phyloP scores from a whole-genome alignment of 2,888 invertebrate species.

The Micoletzkya japonica region DNA sequence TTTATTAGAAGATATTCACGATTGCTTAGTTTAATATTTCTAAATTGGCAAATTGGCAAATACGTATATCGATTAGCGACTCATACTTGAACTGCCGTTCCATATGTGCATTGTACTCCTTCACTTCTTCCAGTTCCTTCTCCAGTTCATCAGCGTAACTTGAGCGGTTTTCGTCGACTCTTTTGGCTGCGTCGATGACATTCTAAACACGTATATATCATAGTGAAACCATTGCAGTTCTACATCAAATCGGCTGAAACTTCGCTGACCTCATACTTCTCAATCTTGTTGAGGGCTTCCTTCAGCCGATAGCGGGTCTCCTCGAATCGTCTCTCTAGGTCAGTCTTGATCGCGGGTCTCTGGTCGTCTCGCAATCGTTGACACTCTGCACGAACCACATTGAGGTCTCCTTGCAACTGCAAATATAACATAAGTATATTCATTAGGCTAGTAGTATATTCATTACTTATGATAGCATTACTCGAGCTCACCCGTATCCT shows the following conservation, averaged over 20 bases:
- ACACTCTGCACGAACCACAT: constrained; percentile 34
- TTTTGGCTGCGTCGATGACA: constrained; percentile 21
- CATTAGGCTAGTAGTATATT: background rate
- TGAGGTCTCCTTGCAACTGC: constrained; percentile 29
- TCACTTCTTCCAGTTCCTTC: constrained; percentile 32
- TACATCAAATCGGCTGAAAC: background rate
- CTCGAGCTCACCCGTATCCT: constrained; percentile 12
- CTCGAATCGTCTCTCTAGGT: constrained; percentile 57
- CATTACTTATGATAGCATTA: background rate
- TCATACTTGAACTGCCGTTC: constrained; percentile 43
- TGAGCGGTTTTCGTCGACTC: constrained; percentile 22
- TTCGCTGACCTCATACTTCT: constrained; percentile 42
- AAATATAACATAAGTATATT: constrained; percentile 6
- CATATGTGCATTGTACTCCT: constrained; percentile 47
- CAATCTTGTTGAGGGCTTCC: constrained; percentile 45
- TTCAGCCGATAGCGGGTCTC: constrained; percentile 51
- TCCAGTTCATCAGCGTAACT: constrained; percentile 19
- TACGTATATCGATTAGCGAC: too few species aligned
- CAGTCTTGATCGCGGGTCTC: constrained; percentile 46
- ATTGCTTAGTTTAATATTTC: too few species aligned
- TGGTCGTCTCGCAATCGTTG: constrained; percentile 43
- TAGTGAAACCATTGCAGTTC: background rate
- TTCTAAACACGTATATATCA: background rate
- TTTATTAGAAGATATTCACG: background rate
- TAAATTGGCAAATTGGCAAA: too few species aligned